A percentile compares a stretch with the other conserved stretches of the same genome.
phyloP scores from a whole-genome alignment of 2,888 invertebrate species.

The Chymomyza fuscimana region DNA sequence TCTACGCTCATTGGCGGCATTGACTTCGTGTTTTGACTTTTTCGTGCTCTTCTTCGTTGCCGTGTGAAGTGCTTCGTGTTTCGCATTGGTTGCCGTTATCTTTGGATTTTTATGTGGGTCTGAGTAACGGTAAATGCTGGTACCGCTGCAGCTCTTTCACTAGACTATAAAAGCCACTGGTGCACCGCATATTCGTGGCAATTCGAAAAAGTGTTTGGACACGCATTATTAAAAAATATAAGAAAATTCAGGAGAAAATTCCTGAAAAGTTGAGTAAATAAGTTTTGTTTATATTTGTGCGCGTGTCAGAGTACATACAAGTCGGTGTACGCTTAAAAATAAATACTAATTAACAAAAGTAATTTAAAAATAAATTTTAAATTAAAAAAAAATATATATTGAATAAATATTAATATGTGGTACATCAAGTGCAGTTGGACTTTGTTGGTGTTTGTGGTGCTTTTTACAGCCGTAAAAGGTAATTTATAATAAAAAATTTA shows the following conservation, averaged over 20 bases:
- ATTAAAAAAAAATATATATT: not conserved
- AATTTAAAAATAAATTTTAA: slow-evolving; percentile 9
- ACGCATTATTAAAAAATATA: slow-evolving; percentile 29
- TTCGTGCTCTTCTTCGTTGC: slow-evolving; percentile 43
- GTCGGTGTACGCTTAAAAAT: not conserved
- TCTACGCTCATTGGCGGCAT: slow-evolving; percentile 56
- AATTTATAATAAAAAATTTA: slow-evolving; percentile 24
- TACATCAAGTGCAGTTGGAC: slow-evolving; percentile 56
- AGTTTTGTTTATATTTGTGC: not conserved
- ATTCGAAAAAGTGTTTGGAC: slow-evolving; percentile 58
- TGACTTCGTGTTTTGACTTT: slow-evolving; percentile 47
- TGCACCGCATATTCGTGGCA: slow-evolving; percentile 62
- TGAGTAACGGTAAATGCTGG: slow-evolving; percentile 34
- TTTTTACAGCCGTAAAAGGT: slow-evolving; percentile 62
- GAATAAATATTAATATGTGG: slow-evolving; percentile 51
- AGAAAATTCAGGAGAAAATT: slow-evolving; percentile 7
- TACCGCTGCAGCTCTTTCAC: slow-evolving; percentile 25
- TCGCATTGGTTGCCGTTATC: slow-evolving; percentile 65
- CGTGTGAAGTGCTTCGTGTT: slow-evolving; percentile 22
- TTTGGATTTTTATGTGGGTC: slow-evolving; percentile 21
- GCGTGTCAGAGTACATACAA: not conserved
- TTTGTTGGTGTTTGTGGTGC: slow-evolving; percentile 53
- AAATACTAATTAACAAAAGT: slow-evolving; percentile 7
- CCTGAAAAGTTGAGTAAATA: not conserved
- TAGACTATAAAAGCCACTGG: slow-evolving; percentile 73